Evolutionary conservation across 2,888 invertebrate species (phyloP), one percentile per base, ranked within the genome.

Genomic region (Pimpla rufipes): DNA sequence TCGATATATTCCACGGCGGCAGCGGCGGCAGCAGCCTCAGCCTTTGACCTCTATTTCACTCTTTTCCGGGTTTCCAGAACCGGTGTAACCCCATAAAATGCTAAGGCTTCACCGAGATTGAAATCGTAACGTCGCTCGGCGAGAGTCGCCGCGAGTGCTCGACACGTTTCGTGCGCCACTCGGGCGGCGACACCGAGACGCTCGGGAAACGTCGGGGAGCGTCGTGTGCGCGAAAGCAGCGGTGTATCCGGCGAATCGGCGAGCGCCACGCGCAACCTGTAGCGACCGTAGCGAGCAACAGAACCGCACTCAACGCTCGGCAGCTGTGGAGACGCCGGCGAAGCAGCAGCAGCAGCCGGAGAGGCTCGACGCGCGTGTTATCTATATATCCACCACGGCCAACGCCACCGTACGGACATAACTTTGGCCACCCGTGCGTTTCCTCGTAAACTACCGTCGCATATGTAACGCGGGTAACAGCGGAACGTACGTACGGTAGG

Each of bases 91-190:
- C 87, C 86, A 87, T 91, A 90, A 90, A 91, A 90, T 85, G 88
- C 86, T 83, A 87, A 88, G 85, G 87, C 88, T 79, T 85, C 86
- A 57, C 81, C 67, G 89, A 90, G 90, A 90, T 91, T 90, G 90
- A 90, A 90, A 90, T 89, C 89, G 88, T 89, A 90, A 91, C 86
- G 87, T 85, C 71, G 85, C 73, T n/a, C n/a, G n/a, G n/a, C n/a
- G n/a, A n/a, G 84, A 83, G 29, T 5, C 64, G 74, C 73, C 83
- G 78, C 55, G 29, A 29, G 29, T 5, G 29, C 74, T 55, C 67
- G 52, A 47, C 47, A 40, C 52, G 57, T 57, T n/a, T 45, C 59
- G 71, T 42, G 67, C 7, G n/a, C 10, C 16, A 35, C n/a, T 16
- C n/a, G n/a, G 5, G 3, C 29, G 29, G 5, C 29, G n/a, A 29